Conservation (phyloP, 2,888 invertebrate genomes). For the Crocallis elinguaria region DNA sequence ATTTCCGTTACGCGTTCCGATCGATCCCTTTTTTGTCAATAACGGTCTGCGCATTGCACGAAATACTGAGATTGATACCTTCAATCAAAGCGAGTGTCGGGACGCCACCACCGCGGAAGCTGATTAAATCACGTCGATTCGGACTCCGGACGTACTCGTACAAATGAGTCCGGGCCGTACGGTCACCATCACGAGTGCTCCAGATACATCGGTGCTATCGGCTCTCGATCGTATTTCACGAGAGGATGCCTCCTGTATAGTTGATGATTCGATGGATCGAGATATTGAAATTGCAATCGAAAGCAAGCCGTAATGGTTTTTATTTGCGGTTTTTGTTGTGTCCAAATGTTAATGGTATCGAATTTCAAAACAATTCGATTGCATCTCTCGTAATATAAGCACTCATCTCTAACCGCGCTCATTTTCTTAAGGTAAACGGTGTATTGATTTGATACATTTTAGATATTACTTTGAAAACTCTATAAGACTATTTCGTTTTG, state of each 20-base stretch:
- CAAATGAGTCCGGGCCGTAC: constrained; percentile 70
- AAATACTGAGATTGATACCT: constrained; percentile 80
- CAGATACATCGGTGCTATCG: constrained; percentile 61
- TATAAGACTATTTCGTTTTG: constrained; percentile 49
- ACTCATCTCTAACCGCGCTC: not conserved
- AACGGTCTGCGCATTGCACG: constrained; percentile 78
- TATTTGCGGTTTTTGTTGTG: not conserved
- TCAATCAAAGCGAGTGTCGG: constrained; percentile 75
- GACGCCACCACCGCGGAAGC: constrained; percentile 70
- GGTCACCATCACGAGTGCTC: constrained; percentile 73
- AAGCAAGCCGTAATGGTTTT: constrained; percentile 6
- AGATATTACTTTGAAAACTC: constrained; percentile 28
- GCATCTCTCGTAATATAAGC: constrained; percentile 1
- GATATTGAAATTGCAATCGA: constrained; percentile 8
- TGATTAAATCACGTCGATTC: constrained; percentile 82
- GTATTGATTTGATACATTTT: constrained; percentile 8
- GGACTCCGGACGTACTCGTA: constrained; percentile 58
- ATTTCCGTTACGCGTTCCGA: constrained; percentile 81
- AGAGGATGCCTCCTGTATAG: constrained; percentile 36
- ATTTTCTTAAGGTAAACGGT: not conserved
- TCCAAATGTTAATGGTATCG: constrained; percentile 9
- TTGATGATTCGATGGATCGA: constrained; percentile 20
- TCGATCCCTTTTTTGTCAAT: constrained; percentile 80
- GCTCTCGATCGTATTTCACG: constrained; percentile 55
- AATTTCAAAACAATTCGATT: constrained; percentile 17